Conservation (phyloP, 2,797 vertebrate genomes). For the Vireo griseus region DNA sequence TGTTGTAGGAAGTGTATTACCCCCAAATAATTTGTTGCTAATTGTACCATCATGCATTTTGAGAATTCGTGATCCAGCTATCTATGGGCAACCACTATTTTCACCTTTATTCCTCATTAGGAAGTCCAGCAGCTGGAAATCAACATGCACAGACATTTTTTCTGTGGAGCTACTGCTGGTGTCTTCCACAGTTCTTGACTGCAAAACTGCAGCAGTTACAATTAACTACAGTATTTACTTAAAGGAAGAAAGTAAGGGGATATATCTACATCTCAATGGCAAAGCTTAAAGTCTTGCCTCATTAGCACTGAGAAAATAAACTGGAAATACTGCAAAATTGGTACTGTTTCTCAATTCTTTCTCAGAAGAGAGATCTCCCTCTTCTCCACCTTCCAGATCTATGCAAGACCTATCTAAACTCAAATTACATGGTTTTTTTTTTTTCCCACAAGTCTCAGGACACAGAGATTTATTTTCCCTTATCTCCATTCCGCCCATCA, state of each 20-base stretch:
- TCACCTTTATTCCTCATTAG: background rate
- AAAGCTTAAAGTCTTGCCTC: background rate
- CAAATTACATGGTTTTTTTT: fast-evolving
- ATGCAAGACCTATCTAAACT: background rate
- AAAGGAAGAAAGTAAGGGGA: background rate
- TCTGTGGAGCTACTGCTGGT: background rate
- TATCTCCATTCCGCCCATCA: background rate
- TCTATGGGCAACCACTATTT: background rate
- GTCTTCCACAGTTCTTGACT: background rate
- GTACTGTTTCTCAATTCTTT: background rate
- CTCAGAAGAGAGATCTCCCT: background rate
- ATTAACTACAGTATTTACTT: background rate
- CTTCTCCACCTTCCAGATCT: background rate
- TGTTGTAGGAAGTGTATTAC: background rate
- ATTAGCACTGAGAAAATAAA: background rate
- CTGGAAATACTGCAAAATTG: background rate
- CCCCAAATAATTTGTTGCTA: background rate
- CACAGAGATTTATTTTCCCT: background rate
- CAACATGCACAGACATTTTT: background rate
- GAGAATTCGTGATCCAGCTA: background rate
- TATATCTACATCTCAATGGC: background rate
- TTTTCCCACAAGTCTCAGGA: background rate
- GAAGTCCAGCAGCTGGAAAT: background rate
- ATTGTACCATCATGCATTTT: background rate
- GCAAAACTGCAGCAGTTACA: background rate